Percentiles rank a stretch among this genome's conserved stretches.
Conservation (phyloP, 2,113 vertebrate species). For the Mormoops blainvillei region DNA sequence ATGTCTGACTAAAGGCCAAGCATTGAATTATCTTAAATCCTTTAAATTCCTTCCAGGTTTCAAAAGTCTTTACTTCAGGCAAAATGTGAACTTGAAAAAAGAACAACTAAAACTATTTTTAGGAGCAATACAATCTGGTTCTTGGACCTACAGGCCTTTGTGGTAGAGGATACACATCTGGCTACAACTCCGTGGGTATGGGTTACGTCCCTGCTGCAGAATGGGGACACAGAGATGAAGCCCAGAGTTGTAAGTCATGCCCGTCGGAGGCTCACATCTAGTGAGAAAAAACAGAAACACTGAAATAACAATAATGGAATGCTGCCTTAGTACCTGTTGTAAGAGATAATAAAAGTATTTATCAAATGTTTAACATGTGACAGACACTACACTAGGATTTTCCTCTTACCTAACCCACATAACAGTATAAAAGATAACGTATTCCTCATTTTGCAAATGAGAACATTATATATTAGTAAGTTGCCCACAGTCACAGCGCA, state of each 20-base stretch:
- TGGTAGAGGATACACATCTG: neutral
- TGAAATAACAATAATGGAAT: constrained; percentile 7
- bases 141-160: neutral
- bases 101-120: neutral
- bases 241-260: neutral
- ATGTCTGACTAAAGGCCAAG: neutral
- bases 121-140: neutral
- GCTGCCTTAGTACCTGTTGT: neutral
- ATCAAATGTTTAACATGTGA: neutral
- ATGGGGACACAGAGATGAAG: neutral
- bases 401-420: neutral
- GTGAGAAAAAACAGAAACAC: neutral
- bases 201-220: neutral
- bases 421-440: neutral
- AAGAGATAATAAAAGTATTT: neutral
- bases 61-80: neutral
- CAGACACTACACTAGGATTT: neutral
- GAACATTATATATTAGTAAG: neutral
- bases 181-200: neutral
- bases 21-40: neutral
- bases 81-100: constrained; percentile 16
- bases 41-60: neutral
- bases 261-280: neutral
- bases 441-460: neutral
- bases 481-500: neutral